phyloP scores from a whole-genome alignment of 2,113 vertebrate genomes.

The Nothocercus nigrocapillus region DNA sequence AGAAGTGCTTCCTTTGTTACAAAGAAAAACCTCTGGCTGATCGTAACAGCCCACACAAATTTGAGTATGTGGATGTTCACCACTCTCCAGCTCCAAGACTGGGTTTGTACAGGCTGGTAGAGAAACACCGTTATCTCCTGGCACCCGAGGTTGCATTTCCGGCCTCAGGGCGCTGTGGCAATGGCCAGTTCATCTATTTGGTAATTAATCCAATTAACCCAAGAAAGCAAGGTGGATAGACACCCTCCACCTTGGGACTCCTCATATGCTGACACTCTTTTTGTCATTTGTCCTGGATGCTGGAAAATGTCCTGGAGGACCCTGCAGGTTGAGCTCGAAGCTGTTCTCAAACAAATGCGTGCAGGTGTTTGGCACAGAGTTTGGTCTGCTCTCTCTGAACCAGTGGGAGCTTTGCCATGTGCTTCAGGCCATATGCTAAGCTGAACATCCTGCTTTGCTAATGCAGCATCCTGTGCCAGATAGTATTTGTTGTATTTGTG shows the following conservation, averaged over 20 bases:
- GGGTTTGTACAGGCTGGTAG: neutral
- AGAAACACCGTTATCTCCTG: neutral
- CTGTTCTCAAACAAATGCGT: neutral
- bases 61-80: neutral
- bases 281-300: neutral
- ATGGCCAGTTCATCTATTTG: neutral
- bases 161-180: neutral
- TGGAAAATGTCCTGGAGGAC: neutral
- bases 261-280: neutral
- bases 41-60: neutral
- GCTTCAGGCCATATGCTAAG: neutral
- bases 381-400: neutral
- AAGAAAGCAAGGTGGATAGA: neutral
- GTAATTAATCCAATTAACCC: neutral
- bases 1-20: neutral
- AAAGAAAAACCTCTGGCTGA: neutral
- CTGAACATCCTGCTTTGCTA: neutral
- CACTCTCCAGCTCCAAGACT: fast-evolving
- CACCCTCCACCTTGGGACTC: neutral
- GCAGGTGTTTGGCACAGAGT: neutral
- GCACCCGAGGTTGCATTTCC: neutral
- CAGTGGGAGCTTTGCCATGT: neutral
- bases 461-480: neutral
- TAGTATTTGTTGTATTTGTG: neutral
- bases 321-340: neutral